Conservation (phyloP, 2,888 invertebrate species). For the Latheticus oryzae region DNA sequence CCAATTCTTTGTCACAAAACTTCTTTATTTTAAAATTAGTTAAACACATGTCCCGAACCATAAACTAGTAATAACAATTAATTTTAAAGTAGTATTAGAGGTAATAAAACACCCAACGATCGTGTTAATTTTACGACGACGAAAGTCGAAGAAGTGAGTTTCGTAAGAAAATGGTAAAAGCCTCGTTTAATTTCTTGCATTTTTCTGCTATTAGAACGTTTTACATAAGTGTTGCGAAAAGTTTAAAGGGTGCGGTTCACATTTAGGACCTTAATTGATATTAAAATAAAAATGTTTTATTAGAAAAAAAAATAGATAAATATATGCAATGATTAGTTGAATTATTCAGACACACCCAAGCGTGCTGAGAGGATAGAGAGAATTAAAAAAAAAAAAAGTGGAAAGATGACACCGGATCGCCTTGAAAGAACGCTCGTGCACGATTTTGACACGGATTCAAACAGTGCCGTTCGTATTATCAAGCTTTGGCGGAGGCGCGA, state of each 20-base stretch:
- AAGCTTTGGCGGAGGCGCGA: conserved; percentile 26
- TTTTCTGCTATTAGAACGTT: conserved; percentile 11
- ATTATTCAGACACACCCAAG: too few relatives aligned
- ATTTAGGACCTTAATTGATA: too few relatives aligned
- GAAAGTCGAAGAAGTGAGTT: too few relatives aligned
- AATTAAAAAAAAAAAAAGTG: conserved; percentile 23
- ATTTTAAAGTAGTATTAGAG: conserved; percentile 36
- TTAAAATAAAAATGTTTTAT: too few relatives aligned
- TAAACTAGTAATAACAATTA: conserved; percentile 38
- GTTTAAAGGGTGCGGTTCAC: conserved; percentile 1
- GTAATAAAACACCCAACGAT: conserved; percentile 38
- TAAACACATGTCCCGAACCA: conserved; percentile 31
- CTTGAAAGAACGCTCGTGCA: conserved; percentile 45
- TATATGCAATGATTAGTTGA: too few relatives aligned
- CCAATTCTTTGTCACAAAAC: too few relatives aligned
- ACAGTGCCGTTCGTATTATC: conserved; percentile 15
- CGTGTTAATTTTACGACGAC: conserved; percentile 39
- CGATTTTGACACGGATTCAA: conserved; percentile 24
- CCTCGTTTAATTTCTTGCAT: conserved; percentile 14
- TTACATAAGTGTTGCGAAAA: conserved; percentile 29
- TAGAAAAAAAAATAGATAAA: too few relatives aligned
- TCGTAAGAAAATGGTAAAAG: conserved; percentile 32
- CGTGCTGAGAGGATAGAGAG: too few relatives aligned
- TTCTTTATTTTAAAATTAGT: too few relatives aligned
- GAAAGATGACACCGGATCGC: conserved; percentile 56